A percentile compares a stretch with the other conserved stretches of the same genome.
phyloP scores from a whole-genome alignment of 2,113 vertebrate species.

The Dipodomys stephensi region DNA sequence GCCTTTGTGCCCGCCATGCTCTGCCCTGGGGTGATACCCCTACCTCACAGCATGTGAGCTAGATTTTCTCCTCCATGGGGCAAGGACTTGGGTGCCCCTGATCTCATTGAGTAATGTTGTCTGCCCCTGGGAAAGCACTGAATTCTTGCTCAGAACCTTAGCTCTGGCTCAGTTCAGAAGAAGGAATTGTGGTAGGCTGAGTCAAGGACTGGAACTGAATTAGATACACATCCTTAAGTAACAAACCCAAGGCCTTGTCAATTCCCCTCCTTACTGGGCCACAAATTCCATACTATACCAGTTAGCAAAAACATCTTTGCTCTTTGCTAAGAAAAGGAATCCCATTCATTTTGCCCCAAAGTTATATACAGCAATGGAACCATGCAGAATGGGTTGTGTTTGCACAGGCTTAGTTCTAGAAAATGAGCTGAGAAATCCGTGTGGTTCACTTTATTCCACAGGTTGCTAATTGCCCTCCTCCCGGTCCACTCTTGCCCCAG shows the following conservation, averaged over 20 bases:
- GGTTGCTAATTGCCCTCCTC: not conserved
- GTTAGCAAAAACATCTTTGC: not conserved
- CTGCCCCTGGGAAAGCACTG: not conserved
- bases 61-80: not conserved
- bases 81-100: not conserved
- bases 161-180: not conserved
- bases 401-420: not conserved
- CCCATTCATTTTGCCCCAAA: too few relatives aligned
- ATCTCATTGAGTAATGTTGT: not conserved
- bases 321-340: not conserved
- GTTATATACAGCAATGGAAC: not conserved
- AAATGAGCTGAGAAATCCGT: not conserved
- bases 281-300: not conserved
- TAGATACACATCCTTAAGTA: not conserved
- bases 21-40: too few relatives aligned
- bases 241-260: not conserved
- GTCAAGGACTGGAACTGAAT: not conserved
- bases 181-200: not conserved
- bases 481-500: not conserved
- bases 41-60: too few relatives aligned
- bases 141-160: not conserved
- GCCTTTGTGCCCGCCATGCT: not conserved
- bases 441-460: not conserved
- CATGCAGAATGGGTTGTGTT: not conserved
- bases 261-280: not conserved